A percentile compares a stretch with the other conserved stretches of the same genome.
phyloP scores from a whole-genome alignment of 2,797 vertebrate species.

The Arnoldichthys spilopterus region DNA sequence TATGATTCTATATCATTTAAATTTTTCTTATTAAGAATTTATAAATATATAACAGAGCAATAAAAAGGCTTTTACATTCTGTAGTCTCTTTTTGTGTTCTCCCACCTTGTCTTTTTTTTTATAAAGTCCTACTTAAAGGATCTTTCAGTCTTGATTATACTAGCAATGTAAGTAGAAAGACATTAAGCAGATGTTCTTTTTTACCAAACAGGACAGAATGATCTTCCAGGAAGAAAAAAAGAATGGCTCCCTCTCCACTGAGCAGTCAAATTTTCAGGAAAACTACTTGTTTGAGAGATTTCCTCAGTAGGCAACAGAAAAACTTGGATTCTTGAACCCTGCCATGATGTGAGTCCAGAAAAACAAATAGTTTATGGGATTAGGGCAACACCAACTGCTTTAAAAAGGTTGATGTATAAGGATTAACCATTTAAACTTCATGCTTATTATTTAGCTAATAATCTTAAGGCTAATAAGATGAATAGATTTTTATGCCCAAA shows the following conservation, averaged over 20 bases:
- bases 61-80: too few species aligned
- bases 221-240: neutral
- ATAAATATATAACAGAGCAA: too few species aligned
- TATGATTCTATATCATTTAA: too few species aligned
- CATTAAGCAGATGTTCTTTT: neutral
- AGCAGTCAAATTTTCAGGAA: neutral
- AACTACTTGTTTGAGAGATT: neutral
- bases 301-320: neutral
- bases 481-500: neutral
- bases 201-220: neutral
- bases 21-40: too few species aligned
- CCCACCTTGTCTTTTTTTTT: too few species aligned
- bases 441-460: neutral
- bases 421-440: neutral
- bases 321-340: neutral
- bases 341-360: neutral
- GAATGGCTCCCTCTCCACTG: neutral
- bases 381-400: neutral
- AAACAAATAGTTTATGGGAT: too few species aligned
- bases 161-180: neutral
- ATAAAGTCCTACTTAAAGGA: neutral
- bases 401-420: neutral
- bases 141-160: neutral
- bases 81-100: too few species aligned
- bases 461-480: neutral